phyloP scores from a whole-genome alignment of 2,888 invertebrate genomes.

The Trissonchulus latispiculum region DNA sequence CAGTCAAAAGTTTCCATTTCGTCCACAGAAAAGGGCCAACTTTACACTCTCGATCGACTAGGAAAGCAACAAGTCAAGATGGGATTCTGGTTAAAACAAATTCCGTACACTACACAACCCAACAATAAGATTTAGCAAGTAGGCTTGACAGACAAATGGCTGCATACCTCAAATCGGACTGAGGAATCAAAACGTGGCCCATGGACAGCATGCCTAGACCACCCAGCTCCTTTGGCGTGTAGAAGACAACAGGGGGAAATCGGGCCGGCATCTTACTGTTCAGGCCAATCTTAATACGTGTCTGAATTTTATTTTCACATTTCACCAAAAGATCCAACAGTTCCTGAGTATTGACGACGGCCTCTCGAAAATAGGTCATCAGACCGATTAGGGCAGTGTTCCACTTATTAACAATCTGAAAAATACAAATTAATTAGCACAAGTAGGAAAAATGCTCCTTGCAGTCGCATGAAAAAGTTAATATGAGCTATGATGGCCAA shows the following conservation, averaged over 20 bases:
- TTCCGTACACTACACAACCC: no score
- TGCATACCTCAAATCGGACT: slow-evolving; percentile 53
- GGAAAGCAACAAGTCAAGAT: no score
- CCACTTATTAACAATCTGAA: slow-evolving; percentile 95
- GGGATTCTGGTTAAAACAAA: no score
- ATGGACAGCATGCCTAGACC: slow-evolving; percentile 79
- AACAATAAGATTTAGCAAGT: no score
- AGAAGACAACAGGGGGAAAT: slow-evolving; percentile 99
- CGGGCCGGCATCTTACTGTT: slow-evolving; percentile 99
- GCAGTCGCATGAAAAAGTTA: no score
- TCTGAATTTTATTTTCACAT: slow-evolving; percentile 99
- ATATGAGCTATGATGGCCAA: no score
- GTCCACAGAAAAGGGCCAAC: no score
- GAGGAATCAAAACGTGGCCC: slow-evolving; percentile 97
- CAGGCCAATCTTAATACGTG: slow-evolving; percentile 96
- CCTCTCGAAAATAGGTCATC: slow-evolving; percentile 99
- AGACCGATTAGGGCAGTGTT: slow-evolving; percentile 97
- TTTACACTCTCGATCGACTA: no score
- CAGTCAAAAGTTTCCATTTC: no score
- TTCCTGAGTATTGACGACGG: slow-evolving; percentile 98
- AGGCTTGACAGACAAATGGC: no score
- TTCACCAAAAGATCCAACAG: slow-evolving; percentile 90
- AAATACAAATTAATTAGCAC: no score
- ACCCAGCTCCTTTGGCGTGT: slow-evolving; percentile 95
- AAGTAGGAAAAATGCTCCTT: no score